Evolutionary conservation across 2,113 vertebrate genomes (phyloP), one percentile per base, ranked within the genome.

Genomic region (Halichoeres trimaculatus): DNA sequence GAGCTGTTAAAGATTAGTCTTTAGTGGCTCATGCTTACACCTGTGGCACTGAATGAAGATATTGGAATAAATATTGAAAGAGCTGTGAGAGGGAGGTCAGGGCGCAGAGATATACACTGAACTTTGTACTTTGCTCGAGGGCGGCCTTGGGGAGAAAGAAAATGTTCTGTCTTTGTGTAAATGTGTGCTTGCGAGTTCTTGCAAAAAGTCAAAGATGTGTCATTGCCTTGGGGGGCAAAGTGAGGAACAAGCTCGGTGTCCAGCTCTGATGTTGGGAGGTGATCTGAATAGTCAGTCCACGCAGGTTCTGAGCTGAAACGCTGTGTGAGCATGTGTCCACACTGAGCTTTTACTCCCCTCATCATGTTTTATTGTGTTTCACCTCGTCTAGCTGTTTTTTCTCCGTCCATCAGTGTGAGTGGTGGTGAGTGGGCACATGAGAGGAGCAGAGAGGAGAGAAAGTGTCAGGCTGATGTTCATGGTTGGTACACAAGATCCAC

Each of bases 321-420:
- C 12, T 16, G 41, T 43, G 38, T 52, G 67, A 54, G 61, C 16
- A 4, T 70, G 56, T 79, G 57, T 43, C 59, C 61, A 70, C 72
- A 69, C 41, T 12, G 24, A 57, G 59, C 52, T 54, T 50, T 77
- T 79, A 66, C 67, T 71, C 61, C 78, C 50, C 78, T 81, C 51
- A 47, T 65, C 12, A 22, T 68, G 69, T 80, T 83, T 73, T 57
- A 50, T 83, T 81, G 58, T 41, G 41, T 77, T 80, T 80, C 68
- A 76, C 74, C 81, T 84, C 66, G 76, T 70, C 70, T 30, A 48
- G 63, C 51, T 84, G 68, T 78, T 85, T 83, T n/a, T 85, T 71
- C 61, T 23, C 10, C 55, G 45, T 72, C 80, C 61, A 73, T 85
- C 78, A 56, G 50, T 36, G 50, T 75, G 84, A 87, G 79, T 84